phyloP scores from a whole-genome alignment of 2,888 invertebrate species.

The Vanessa cardui region DNA sequence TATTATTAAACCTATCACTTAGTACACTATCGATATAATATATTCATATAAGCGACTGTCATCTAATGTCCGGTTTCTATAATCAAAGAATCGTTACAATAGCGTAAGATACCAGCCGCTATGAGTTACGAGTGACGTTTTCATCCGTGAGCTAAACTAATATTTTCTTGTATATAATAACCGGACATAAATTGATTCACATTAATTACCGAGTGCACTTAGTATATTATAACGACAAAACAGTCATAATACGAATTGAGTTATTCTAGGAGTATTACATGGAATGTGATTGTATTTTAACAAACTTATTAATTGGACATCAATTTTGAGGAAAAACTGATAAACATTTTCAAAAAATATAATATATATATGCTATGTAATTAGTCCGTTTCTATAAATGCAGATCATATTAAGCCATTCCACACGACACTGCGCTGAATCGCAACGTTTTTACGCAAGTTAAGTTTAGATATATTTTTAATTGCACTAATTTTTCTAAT shows the following conservation, averaged over 20 bases:
- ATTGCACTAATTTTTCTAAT: background rate
- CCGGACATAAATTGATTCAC: no score
- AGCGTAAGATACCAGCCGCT: no score
- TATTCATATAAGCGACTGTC: background rate
- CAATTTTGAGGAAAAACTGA: background rate
- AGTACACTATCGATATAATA: background rate
- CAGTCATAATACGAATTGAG: background rate
- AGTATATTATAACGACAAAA: background rate
- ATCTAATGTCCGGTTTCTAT: background rate
- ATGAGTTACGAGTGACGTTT: no score
- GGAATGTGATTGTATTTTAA: background rate
- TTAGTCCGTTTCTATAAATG: background rate
- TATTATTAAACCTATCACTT: conserved; percentile 38
- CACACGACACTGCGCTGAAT: background rate
- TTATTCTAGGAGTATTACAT: background rate
- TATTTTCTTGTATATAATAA: no score
- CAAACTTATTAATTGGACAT: background rate
- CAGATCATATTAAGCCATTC: background rate
- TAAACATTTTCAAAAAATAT: conserved; percentile 8
- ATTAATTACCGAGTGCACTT: no score
- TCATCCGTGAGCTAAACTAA: no score
- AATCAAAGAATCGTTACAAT: no score
- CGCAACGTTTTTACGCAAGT: background rate
- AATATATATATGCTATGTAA: background rate
- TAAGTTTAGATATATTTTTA: background rate